These are phyloP conservation scores for Scrobipalpa atriplicella DNA, from an alignment of 2,888 invertebrate species.

Conservation along the genomic window DNA sequence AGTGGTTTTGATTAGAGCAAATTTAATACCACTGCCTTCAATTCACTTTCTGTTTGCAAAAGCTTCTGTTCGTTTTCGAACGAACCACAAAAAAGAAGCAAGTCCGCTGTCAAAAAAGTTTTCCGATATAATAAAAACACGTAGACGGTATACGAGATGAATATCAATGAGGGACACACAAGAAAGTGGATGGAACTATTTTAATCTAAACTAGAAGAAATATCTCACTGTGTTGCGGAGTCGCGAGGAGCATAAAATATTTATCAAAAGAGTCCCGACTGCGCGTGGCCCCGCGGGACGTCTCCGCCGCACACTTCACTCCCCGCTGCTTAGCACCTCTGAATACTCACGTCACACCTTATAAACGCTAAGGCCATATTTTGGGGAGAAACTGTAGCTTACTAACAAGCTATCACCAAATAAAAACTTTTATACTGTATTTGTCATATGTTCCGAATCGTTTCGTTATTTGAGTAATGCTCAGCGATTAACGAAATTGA, in stretches of 20 bases:
- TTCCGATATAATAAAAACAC: constrained; percentile 40
- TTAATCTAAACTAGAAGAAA: constrained; percentile 64
- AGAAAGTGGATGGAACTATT: constrained; percentile 58
- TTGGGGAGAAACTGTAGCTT: not conserved
- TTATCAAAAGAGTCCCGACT: constrained; percentile 77
- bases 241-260: constrained; percentile 76
- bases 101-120: constrained; percentile 27
- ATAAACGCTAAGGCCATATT: constrained; percentile 35
- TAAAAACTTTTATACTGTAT: too few relatives aligned
- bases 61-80: not conserved
- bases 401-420: not conserved
- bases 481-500: too few relatives aligned
- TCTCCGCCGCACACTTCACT: constrained; percentile 47
- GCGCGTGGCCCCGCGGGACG: constrained; percentile 57
- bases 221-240: constrained; percentile 62
- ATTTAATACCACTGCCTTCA: too few relatives aligned
- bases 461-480: too few relatives aligned
- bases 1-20: not conserved
- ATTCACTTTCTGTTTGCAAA: constrained; percentile 6
- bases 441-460: too few relatives aligned
- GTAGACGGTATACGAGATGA: constrained; percentile 48
- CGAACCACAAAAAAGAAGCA: constrained; percentile 18
- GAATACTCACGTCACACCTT: constrained; percentile 49
- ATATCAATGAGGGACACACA: constrained; percentile 58
- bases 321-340: constrained; percentile 68